These are phyloP conservation scores for Drosophila watanabei DNA, from an alignment of 1,140 invertebrate genomes.

Conservation along the genomic window DNA sequence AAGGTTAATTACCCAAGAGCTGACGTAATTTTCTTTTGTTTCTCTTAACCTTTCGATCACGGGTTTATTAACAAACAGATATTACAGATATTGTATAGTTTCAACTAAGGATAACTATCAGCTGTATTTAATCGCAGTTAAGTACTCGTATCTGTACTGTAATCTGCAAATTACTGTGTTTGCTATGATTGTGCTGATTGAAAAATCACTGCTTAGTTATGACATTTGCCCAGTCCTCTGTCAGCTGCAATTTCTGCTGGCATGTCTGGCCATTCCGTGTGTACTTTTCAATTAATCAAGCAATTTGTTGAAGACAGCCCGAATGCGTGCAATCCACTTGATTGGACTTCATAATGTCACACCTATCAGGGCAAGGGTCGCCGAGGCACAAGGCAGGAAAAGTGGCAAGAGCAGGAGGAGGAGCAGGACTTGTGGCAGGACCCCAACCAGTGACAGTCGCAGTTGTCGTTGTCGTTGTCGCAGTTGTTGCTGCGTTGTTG, in stretches of 20 bases:
- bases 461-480: constrained; percentile 31
- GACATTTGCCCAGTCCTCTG: constrained; percentile 15
- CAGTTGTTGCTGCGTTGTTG: constrained; percentile 30
- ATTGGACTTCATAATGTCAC: constrained; percentile 65
- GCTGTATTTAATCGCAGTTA: background rate
- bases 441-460: background rate
- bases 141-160: background rate
- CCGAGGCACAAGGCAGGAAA: constrained; percentile 4
- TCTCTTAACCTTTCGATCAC: constrained; percentile 7
- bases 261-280: constrained; percentile 31
- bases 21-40: background rate
- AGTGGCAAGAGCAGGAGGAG: background rate
- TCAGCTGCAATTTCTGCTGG: constrained; percentile 13
- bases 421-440: background rate
- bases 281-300: constrained; percentile 66
- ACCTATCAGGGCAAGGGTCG: constrained; percentile 44
- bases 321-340: constrained; percentile 55
- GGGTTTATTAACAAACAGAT: background rate
- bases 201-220: constrained; percentile 41
- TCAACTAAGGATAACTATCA: background rate
- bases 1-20: constrained; percentile 5
- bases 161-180: constrained; percentile 15
- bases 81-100: no score
- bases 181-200: constrained; percentile 11
- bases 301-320: constrained; percentile 48